Percentiles rank a stretch among this genome's conserved stretches.
These are phyloP conservation scores for Micropoecilia bifurca DNA, from an alignment of 2,797 vertebrate species.

Conservation along the genomic window DNA sequence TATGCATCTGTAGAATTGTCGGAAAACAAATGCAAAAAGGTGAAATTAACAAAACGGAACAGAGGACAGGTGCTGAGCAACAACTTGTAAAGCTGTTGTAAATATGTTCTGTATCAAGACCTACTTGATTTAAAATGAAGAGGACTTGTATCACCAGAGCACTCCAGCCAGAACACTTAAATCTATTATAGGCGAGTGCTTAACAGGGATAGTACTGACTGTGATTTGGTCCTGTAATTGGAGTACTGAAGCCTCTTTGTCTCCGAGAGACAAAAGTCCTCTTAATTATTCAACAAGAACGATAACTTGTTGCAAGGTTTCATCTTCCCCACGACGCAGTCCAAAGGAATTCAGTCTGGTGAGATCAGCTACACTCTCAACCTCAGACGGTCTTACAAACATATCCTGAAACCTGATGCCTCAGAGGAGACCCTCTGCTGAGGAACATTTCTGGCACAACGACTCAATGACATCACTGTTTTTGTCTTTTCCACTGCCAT, in stretches of 20 bases:
- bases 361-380: conserved; percentile 62
- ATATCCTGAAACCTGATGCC: conserved; percentile 70
- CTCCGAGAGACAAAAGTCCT: conserved; percentile 34
- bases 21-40: conserved; percentile 4
- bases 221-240: conserved; percentile 48
- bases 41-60: neutral
- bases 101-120: conserved; percentile 20
- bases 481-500: conserved; percentile 23
- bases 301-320: conserved; percentile 54
- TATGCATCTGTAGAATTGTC: neutral
- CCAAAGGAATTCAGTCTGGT: conserved; percentile 51
- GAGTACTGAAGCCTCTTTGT: conserved; percentile 22
- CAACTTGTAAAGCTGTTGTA: conserved; percentile 23
- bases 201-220: conserved; percentile 7
- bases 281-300: conserved; percentile 64
- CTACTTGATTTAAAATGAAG: conserved; percentile 33
- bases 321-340: conserved; percentile 53
- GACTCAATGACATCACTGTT: conserved; percentile 68
- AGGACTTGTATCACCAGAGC: conserved; percentile 24
- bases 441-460: conserved; percentile 65
- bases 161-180: conserved; percentile 33
- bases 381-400: conserved; percentile 50
- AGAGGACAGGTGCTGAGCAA: conserved; percentile 8
- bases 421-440: conserved; percentile 58
- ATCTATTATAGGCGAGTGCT: conserved; percentile 28